These are phyloP conservation scores for Furnarius figulus DNA, from an alignment of 2,113 vertebrate species.

Conservation along the genomic window DNA sequence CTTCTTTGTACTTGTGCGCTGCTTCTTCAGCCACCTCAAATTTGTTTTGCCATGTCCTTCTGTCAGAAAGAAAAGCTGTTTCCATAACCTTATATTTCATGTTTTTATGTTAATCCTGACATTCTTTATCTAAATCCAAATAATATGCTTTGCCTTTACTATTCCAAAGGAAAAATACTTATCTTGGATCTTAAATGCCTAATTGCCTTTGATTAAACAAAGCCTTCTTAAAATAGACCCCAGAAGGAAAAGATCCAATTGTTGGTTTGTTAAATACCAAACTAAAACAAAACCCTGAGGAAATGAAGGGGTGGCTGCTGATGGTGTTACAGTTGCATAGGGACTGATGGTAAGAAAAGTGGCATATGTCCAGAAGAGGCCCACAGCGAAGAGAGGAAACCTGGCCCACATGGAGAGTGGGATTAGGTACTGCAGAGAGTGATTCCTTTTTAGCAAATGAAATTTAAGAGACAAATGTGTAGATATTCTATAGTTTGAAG, in stretches of 20 bases:
- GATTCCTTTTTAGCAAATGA: background rate
- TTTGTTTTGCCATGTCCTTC: background rate
- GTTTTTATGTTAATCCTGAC: background rate
- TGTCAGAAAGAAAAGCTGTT: background rate
- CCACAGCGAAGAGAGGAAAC: background rate
- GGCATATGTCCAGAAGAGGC: conserved; percentile 11
- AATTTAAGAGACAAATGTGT: background rate
- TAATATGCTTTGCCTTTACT: background rate
- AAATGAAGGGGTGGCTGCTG: background rate
- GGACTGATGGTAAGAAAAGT: conserved; percentile 1
- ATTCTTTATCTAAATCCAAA: conserved; percentile 6
- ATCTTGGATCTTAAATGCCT: background rate
- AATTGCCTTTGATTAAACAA: conserved; percentile 38
- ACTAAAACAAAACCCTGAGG: background rate
- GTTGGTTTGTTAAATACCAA: background rate
- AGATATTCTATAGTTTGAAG: background rate
- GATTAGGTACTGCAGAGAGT: background rate
- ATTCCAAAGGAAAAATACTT: conserved; percentile 15
- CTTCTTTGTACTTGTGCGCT: background rate
- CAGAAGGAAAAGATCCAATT: conserved; percentile 2
- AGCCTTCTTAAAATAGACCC: conserved; percentile 1
- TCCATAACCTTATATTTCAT: background rate
- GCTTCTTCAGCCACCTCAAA: background rate
- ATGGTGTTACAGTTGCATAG: conserved; percentile 43
- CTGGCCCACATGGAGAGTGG: background rate